Percentiles rank a stretch among this genome's conserved stretches.
These are phyloP conservation scores for Macrosiphum euphorbiae DNA, from an alignment of 2,888 invertebrate genomes.

Conservation along the genomic window DNA sequence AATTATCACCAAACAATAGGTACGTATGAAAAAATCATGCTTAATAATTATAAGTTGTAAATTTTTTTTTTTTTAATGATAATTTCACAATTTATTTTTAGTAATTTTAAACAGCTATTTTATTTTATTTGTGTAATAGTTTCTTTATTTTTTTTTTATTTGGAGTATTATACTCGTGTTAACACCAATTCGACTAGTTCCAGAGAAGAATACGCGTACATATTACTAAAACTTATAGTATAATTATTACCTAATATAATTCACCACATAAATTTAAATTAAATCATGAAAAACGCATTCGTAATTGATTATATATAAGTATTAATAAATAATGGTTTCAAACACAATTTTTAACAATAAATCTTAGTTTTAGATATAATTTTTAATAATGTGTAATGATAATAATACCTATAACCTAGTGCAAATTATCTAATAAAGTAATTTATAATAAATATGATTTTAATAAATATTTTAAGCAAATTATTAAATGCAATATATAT, in stretches of 20 bases:
- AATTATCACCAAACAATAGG: neutral
- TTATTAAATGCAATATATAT: neutral
- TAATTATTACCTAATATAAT: neutral
- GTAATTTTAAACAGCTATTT: neutral
- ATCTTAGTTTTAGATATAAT: neutral
- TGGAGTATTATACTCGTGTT: neutral
- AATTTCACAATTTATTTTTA: neutral
- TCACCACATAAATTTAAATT: neutral
- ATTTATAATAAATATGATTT: neutral
- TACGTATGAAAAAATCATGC: neutral
- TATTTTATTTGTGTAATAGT: neutral
- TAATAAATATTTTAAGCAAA: slow-evolving; percentile 3
- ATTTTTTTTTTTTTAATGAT: neutral
- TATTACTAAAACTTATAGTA: neutral
- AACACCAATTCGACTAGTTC: neutral
- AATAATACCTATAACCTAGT: neutral
- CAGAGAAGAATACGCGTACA: neutral
- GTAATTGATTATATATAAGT: neutral
- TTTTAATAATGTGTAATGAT: neutral
- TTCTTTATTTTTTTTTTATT: neutral
- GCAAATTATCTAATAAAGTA: neutral
- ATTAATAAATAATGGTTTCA: neutral
- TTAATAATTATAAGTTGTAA: neutral
- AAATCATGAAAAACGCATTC: neutral
- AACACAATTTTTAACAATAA: neutral